These are phyloP conservation scores for Dorcus parallelipipedus DNA, from an alignment of 2,888 invertebrate genomes.

Conservation along the genomic window DNA sequence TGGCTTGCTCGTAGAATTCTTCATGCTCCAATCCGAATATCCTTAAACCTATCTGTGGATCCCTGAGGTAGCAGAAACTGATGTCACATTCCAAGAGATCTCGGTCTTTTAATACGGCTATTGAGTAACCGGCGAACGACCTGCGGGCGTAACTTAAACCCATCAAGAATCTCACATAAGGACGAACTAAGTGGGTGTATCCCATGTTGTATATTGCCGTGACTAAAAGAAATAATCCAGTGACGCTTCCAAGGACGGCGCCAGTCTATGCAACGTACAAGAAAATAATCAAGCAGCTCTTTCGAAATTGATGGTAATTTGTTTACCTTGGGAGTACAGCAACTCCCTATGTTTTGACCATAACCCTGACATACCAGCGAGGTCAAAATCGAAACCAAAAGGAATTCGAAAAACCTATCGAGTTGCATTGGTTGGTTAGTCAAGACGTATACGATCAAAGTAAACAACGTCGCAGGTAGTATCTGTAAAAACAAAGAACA, in stretches of 20 bases:
- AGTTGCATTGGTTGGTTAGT: constrained; percentile 67
- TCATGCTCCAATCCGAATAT: constrained; percentile 10
- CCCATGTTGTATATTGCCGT: constrained; percentile 11
- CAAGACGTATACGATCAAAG: constrained; percentile 54
- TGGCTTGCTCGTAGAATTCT: not conserved
- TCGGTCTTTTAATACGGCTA: constrained; percentile 1
- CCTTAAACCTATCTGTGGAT: constrained; percentile 1
- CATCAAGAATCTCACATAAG: constrained; percentile 4
- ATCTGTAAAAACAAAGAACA: constrained; percentile 52
- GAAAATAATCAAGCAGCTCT: not conserved
- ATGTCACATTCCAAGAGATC: constrained; percentile 10
- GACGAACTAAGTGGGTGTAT: not conserved
- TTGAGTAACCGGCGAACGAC: constrained; percentile 4
- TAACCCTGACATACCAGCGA: constrained; percentile 70
- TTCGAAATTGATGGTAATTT: not conserved
- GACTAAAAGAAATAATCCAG: constrained; percentile 4
- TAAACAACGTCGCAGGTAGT: constrained; percentile 23
- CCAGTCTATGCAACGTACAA: constrained; percentile 8
- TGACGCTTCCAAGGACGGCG: constrained; percentile 8
- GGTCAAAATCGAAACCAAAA: constrained; percentile 62
- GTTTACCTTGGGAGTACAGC: constrained; percentile 12
- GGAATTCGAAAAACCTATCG: constrained; percentile 61
- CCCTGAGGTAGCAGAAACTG: constrained; percentile 10
- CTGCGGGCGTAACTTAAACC: constrained; percentile 8
- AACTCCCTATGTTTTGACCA: constrained; percentile 42